Evolutionary conservation across 2,113 vertebrate species (phyloP).

Genomic region (human (Homo sapiens)): GRCh38 chr14:55959001-55959500

Average conservation of each 20-base stretch:
- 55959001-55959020: not conserved
- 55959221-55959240: not conserved
- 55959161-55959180: not conserved
- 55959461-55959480: no score
- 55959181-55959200: not conserved
- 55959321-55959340: no score
- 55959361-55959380: no score
- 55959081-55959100: not conserved
- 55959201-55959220: not conserved
- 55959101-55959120: conserved; percentile 6
- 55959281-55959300: no score
- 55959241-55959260: not conserved
- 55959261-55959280: not conserved
- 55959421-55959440: no score
- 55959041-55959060: conserved; percentile 5
- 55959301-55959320: no score
- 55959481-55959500: no score
- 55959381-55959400: no score
- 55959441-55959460: no score
- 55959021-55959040: not conserved
- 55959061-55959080: not conserved
- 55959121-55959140: conserved; percentile 19
- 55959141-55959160: not conserved
- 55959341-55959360: no score
- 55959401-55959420: no score